These are phyloP conservation scores for Eulithis prunata DNA, from an alignment of 2,888 invertebrate genomes.

Conservation along the genomic window DNA sequence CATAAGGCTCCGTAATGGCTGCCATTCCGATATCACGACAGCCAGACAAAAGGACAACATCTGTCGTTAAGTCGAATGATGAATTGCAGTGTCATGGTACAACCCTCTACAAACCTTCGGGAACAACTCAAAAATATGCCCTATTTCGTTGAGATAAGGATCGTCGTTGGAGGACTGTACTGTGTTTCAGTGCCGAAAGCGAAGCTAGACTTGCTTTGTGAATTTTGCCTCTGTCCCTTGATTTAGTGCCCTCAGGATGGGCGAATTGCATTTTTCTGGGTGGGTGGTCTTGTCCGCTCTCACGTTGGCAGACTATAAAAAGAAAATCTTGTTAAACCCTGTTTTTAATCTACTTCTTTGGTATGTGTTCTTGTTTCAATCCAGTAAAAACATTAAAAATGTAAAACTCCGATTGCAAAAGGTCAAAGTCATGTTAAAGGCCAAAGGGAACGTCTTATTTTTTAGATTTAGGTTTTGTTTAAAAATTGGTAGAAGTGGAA, in stretches of 20 bases:
- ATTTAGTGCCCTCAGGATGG: constrained; percentile 27
- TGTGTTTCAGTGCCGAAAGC: constrained; percentile 20
- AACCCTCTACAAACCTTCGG: constrained; percentile 3
- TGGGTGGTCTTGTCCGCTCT: constrained; percentile 15
- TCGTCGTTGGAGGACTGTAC: constrained; percentile 10
- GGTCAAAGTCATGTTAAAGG: too few species aligned
- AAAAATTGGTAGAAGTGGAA: too few species aligned
- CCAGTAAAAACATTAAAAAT: too few species aligned
- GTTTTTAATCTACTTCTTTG: too few species aligned
- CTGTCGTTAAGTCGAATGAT: constrained; percentile 64
- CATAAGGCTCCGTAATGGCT: constrained; percentile 30
- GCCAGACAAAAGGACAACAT: constrained; percentile 61
- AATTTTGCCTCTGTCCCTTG: constrained; percentile 32
- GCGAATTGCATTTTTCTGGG: constrained; percentile 32
- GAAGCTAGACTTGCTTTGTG: constrained; percentile 29
- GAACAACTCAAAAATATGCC: constrained; percentile 5
- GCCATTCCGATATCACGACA: constrained; percentile 39
- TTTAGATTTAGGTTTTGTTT: too few species aligned
- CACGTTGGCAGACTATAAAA: not conserved
- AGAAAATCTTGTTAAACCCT: not conserved
- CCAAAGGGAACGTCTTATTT: too few species aligned
- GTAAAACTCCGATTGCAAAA: too few species aligned
- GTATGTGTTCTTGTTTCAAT: too few species aligned
- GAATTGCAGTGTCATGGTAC: constrained; percentile 59
- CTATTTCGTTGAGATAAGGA: constrained; percentile 11